A percentile compares a stretch with the other conserved stretches of the same genome.
phyloP scores from a whole-genome alignment of 1,140 invertebrate species.

The Drosophila mauritiana region DNA sequence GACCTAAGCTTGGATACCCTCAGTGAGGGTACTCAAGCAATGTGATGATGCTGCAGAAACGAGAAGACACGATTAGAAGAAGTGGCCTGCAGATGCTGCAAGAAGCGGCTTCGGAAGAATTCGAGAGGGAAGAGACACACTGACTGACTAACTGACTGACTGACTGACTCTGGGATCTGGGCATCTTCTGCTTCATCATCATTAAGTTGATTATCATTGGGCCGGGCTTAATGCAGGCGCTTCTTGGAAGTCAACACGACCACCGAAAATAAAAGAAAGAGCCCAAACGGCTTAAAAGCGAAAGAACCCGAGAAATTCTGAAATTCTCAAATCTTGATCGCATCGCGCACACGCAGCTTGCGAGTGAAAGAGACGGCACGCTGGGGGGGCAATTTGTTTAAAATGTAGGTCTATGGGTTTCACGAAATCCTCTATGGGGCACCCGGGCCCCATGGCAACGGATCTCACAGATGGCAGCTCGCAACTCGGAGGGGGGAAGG shows the following conservation, averaged over 20 bases:
- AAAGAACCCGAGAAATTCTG: slow-evolving; percentile 57
- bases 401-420: slow-evolving; percentile 84
- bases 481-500: slow-evolving; percentile 6
- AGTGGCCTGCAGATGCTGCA: slow-evolving; percentile 17
- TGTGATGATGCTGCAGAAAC: slow-evolving; percentile 74
- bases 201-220: slow-evolving; percentile 56
- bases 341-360: slow-evolving; percentile 55
- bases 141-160: slow-evolving; percentile 50
- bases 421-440: slow-evolving; percentile 75
- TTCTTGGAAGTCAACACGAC: slow-evolving; percentile 69
- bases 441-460: slow-evolving; percentile 50
- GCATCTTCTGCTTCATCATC: slow-evolving; percentile 52
- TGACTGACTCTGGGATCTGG: slow-evolving; percentile 45
- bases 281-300: slow-evolving; percentile 38
- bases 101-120: slow-evolving; percentile 29
- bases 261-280: slow-evolving; percentile 58
- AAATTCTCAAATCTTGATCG: slow-evolving; percentile 66
- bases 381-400: slow-evolving; percentile 74
- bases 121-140: slow-evolving; percentile 33
- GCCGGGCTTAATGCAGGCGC: slow-evolving; percentile 48
- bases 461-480: slow-evolving; percentile 23
- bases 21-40: slow-evolving; percentile 44
- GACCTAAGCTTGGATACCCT: neutral
- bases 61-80: slow-evolving; percentile 71
- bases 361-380: slow-evolving; percentile 24